Evolutionary conservation across 2,888 invertebrate genomes (phyloP).

Genomic region (Mayetiola destructor): DNA sequence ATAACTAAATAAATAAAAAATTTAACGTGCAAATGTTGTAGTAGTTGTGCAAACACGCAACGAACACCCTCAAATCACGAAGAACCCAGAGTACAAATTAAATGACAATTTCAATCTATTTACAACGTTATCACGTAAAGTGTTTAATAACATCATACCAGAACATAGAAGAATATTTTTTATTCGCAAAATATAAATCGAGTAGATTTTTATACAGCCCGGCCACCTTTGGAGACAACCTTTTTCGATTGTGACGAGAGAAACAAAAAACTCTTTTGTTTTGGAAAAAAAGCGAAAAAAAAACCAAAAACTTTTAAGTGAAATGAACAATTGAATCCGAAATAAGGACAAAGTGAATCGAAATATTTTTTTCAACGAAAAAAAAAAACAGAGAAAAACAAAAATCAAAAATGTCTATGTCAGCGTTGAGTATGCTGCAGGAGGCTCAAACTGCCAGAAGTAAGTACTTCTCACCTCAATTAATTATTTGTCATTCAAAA

Average conservation of each 20-base stretch:
- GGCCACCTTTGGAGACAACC: no score
- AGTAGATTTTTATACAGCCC: no score
- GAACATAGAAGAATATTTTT: no score
- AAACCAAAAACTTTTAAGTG: not conserved
- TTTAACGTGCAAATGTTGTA: no score
- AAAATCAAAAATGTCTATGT: conserved; percentile 17
- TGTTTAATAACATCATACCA: not conserved
- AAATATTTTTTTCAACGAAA: not conserved
- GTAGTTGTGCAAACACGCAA: not conserved
- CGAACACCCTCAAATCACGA: no score
- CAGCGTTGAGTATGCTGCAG: conserved; percentile 34
- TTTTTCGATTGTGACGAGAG: no score
- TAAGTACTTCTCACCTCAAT: conserved; percentile 21
- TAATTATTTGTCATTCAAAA: not conserved
- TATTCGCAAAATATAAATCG: no score
- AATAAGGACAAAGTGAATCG: not conserved
- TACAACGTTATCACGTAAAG: not conserved
- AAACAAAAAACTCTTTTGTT: not conserved
- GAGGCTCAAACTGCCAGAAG: conserved; percentile 33
- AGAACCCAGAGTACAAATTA: not conserved
- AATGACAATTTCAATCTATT: not conserved
- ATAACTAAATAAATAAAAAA: not conserved
- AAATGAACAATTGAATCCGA: no score
- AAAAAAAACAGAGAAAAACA: not conserved
- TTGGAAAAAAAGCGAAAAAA: not conserved